These are phyloP conservation scores for Nomada fucata DNA, from an alignment of 2,888 invertebrate species.

Conservation along the genomic window DNA sequence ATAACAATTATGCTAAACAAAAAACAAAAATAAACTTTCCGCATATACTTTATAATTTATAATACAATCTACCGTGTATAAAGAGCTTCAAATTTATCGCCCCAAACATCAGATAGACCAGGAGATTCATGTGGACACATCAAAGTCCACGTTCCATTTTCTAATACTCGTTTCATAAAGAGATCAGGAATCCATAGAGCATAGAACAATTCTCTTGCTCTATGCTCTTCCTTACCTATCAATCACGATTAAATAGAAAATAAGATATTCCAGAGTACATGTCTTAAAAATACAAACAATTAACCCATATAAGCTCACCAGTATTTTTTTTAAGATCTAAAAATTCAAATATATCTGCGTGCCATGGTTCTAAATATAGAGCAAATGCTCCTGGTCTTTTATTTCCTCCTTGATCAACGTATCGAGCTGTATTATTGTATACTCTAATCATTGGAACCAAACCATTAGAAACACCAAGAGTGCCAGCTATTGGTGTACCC, in stretches of 20 bases:
- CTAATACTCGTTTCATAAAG: constrained; percentile 97
- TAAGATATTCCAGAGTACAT: neutral
- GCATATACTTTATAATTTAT: neutral
- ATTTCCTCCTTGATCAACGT: constrained; percentile 99
- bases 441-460: constrained; percentile 98
- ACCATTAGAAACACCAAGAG: constrained; percentile 97
- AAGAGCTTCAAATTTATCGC: constrained; percentile 95
- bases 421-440: constrained; percentile 97
- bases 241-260: neutral
- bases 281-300: neutral
- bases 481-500: constrained; percentile 96
- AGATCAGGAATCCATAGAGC: constrained; percentile 99
- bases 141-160: constrained; percentile 94
- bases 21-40: neutral
- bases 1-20: neutral
- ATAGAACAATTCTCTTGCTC: constrained; percentile 98
- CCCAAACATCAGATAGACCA: constrained; percentile 96
- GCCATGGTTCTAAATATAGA: constrained; percentile 99
- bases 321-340: constrained; percentile 97
- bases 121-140: constrained; percentile 99
- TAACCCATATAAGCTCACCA: constrained; percentile 77
- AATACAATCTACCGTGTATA: constrained; percentile 88
- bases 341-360: constrained; percentile 98
- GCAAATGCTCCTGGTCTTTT: constrained; percentile 99
- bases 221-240: constrained; percentile 93